A percentile compares a stretch with the other conserved stretches of the same genome.
Conservation (phyloP, 1,140 invertebrate genomes). For the Zaprionus vittiger region DNA sequence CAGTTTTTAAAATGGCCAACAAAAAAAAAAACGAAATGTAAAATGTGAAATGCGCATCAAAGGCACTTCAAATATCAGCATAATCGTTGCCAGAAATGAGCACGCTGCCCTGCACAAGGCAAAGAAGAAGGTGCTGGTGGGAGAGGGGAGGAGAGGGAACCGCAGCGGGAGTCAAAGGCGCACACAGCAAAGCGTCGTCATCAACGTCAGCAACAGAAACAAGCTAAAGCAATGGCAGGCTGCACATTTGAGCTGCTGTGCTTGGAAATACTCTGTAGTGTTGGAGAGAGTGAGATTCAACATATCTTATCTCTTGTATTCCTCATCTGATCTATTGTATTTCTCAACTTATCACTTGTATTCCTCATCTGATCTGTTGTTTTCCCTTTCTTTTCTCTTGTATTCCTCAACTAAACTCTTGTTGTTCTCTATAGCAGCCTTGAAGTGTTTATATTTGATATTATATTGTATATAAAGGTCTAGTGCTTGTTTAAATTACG, state of each 20-base stretch:
- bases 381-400: too few relatives aligned
- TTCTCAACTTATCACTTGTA: too few relatives aligned
- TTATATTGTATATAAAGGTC: too few relatives aligned
- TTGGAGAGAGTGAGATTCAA: neutral
- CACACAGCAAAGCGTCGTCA: neutral
- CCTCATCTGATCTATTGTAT: too few relatives aligned
- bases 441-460: too few relatives aligned
- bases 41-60: constrained; percentile 72
- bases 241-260: neutral
- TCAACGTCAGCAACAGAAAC: neutral
- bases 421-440: too few relatives aligned
- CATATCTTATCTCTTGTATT: too few relatives aligned
- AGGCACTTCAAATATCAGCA: constrained; percentile 80
- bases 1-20: constrained; percentile 59
- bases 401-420: too few relatives aligned
- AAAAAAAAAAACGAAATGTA: constrained; percentile 7
- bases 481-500: too few relatives aligned
- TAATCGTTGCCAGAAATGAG: constrained; percentile 57
- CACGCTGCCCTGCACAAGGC: constrained; percentile 2
- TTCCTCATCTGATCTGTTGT: too few relatives aligned
- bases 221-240: neutral
- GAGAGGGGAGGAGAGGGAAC: neutral
- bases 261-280: neutral
- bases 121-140: neutral
- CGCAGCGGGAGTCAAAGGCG: neutral